Evolutionary conservation across 2,113 vertebrate genomes (phyloP), one percentile per base, ranked within the genome.

Genomic region (Pollimyrus isidori): DNA sequence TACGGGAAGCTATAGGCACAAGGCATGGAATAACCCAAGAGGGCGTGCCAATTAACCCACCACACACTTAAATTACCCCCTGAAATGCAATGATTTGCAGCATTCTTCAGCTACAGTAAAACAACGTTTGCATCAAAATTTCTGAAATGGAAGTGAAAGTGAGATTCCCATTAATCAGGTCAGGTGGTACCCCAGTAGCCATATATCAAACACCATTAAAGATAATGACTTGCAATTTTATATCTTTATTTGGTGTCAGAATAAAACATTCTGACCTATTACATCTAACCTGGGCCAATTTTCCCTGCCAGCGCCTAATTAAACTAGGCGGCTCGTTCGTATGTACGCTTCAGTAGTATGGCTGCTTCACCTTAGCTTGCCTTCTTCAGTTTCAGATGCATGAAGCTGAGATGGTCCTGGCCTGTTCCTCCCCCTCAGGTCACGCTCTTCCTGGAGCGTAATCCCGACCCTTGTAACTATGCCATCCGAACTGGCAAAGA

Each of bases 401-500:
- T 76, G 69, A 76, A 76, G 69, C 13, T 76, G 69, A 83, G 17
- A 83, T 17, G 39, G 39, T 83, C 80, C 35, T 48, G 19, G 35
- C 17, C 39, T 83, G 39, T 83, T 83, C 3, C 45, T 48, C 21
- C 7, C 42, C 42, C 76, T 23, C 7, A 45, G 42, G 42, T 19
- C 42, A 7, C 10, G 0, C 7, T 84, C 21, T 84, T 48, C 45
- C 42, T 23, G 42, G 7, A 23, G 45, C 17, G 21, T 84, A 48
- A 48, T 48, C 52, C 80, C n/a, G 85, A 83, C 89, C 89, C 45
- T 89, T 86, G 46, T 65, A 94, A 93, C 91, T 92, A 99, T 99
- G 98, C 98, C 98, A 83, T 99, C 98, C 1, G 97, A 99, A 90
- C 93, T 99, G 92, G 98, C 98, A 82, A 99, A 99, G 94, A 99